Evolutionary conservation across 37 sponge, comb jelly and placozoan species (phyloP).

Genomic region (Beroe forskalii): DNA sequence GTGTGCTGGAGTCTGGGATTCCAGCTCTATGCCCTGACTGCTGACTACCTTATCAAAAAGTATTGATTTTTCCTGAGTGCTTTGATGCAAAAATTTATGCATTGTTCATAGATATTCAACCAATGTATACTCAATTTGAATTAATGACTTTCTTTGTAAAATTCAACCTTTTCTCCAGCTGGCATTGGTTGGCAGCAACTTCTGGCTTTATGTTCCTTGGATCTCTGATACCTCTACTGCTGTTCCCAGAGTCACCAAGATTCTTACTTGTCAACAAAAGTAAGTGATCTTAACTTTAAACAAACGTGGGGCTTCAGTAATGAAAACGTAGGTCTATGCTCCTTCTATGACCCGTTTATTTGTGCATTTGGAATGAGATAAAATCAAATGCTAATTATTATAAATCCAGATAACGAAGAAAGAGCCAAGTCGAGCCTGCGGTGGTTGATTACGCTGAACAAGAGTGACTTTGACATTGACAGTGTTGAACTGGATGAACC

Average conservation of each 20-base stretch:
- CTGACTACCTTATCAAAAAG: conserved; percentile 12
- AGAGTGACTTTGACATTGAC: background rate
- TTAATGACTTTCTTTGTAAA: background rate
- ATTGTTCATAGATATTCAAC: background rate
- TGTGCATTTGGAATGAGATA: too few relatives aligned
- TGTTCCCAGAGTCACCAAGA: conserved; percentile 16
- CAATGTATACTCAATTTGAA: background rate
- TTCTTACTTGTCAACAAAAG: conserved; percentile 20
- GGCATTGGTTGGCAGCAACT: conserved; percentile 6
- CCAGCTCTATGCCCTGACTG: background rate
- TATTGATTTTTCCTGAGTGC: too few relatives aligned
- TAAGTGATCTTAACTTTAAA: too few relatives aligned
- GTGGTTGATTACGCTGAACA: conserved; percentile 22
- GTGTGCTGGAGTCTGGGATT: background rate
- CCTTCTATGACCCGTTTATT: too few relatives aligned
- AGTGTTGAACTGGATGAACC: background rate
- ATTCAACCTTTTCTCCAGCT: background rate
- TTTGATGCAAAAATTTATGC: too few relatives aligned
- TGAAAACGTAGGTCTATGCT: too few relatives aligned
- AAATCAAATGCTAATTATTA: too few relatives aligned
- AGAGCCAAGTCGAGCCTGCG: background rate
- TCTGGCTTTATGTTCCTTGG: background rate
- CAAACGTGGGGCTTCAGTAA: too few relatives aligned
- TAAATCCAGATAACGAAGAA: background rate
- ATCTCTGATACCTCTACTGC: conserved; percentile 3